Conservation (phyloP, 2,888 invertebrate genomes). For the Plebejus argus region DNA sequence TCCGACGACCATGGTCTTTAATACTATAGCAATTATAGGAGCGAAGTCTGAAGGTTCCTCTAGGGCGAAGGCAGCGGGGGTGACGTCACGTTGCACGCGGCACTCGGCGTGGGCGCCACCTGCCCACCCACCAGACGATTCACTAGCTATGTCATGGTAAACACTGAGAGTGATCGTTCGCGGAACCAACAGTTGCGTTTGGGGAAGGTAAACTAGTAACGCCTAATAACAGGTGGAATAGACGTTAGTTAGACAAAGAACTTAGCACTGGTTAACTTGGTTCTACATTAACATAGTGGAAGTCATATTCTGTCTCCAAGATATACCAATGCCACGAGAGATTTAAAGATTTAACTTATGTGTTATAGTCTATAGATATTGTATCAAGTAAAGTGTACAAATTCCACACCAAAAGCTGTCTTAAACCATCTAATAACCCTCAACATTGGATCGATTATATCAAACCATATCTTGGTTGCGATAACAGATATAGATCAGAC, state of each 20-base stretch:
- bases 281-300: too few relatives aligned
- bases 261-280: too few relatives aligned
- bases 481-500: slow-evolving; percentile 5
- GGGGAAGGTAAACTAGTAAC: neutral
- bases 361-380: neutral
- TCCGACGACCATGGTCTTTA: slow-evolving; percentile 24
- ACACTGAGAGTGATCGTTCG: neutral
- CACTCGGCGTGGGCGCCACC: slow-evolving; percentile 72
- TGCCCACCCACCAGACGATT: slow-evolving; percentile 58
- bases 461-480: neutral
- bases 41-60: slow-evolving; percentile 48
- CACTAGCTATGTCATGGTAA: neutral
- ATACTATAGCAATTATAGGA: neutral
- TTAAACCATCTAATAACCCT: neutral
- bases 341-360: neutral
- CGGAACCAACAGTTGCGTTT: neutral
- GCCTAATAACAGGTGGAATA: too few relatives aligned
- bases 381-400: neutral
- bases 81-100: slow-evolving; percentile 77
- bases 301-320: too few relatives aligned
- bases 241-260: too few relatives aligned
- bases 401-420: neutral
- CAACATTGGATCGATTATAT: neutral
- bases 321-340: too few relatives aligned
- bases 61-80: slow-evolving; percentile 59